Evolutionary conservation across 2,797 vertebrate species (phyloP), one percentile per base, ranked within the genome.

Genomic region (Acridotheres tristis): DNA sequence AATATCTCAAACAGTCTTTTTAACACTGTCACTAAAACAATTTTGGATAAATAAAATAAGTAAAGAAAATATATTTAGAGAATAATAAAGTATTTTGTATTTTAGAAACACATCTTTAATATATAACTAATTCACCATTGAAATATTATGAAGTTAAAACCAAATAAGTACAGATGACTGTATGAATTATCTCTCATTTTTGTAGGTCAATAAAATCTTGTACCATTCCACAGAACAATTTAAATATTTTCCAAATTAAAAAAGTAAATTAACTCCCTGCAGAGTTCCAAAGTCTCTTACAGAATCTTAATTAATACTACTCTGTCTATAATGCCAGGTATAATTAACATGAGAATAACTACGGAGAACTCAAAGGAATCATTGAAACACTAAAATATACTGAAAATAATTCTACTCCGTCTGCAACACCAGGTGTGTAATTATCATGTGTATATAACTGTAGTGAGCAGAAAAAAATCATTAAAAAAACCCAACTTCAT

Each of bases 351-450:
- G 32, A 92, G 34, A 65, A 19, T 85, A 92, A 87, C 50, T 79
- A 67, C 26, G 53, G 20, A 76, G 25, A 94, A 61, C 78, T 74
- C 75, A 83, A 81, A 88, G 32, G 47, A 83, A 79, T 67, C 57
- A 32, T 63, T 90, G 61, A 79, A 79, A 16, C 53, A 71, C 15
- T 80, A 87, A 74, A 94, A 85, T 68, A 79, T 18, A 67, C 22
- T 67, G 72, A 83, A 92, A 94, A 91, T 32, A 71, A 80, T 83
- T 85, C 59, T 76, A 66, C 7, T 85, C 57, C 0, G 0, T 75
- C 90, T 92, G 53, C 34, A 88, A 69, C 15, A 26, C 63, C 92
- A 94, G 89, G 59, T 94, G 89, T 40, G 48, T 32, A 85, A 79
- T 92, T 92, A 89, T 79, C 63, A 59, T 15, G 27, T 76, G 14